These are phyloP conservation scores for Ganaspis brasiliensis DNA, from an alignment of 2,888 invertebrate species.

Conservation along the genomic window DNA sequence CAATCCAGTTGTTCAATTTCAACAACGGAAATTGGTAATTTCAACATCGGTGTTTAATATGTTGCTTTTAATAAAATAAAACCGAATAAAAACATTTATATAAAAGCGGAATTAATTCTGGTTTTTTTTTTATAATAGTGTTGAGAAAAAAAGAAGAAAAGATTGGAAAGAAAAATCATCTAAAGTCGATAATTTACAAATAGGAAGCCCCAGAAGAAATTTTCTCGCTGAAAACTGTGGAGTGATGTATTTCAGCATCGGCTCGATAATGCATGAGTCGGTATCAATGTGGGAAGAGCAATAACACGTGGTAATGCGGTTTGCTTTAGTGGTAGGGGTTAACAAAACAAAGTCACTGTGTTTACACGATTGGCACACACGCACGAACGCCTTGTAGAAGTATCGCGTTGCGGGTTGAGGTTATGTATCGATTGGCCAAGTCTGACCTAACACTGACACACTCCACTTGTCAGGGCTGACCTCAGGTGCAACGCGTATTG, in stretches of 20 bases:
- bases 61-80: no score
- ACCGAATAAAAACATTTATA: no score
- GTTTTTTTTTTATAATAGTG: no score
- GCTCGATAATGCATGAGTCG: background rate
- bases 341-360: conserved; percentile 58
- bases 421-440: conserved; percentile 75
- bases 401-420: conserved; percentile 62
- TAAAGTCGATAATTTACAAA: no score
- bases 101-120: no score
- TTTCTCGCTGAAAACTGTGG: background rate
- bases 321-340: conserved; percentile 38
- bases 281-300: conserved; percentile 24
- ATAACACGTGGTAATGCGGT: conserved; percentile 40
- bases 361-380: conserved; percentile 52
- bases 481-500: conserved; percentile 67
- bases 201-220: background rate
- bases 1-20: no score
- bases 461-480: conserved; percentile 73
- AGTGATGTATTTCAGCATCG: background rate
- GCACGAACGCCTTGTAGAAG: conserved; percentile 38
- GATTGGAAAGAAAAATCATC: no score
- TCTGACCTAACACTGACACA: conserved; percentile 80
- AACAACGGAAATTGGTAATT: no score
- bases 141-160: no score
- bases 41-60: no score